phyloP scores from a whole-genome alignment of 2,888 invertebrate species.

The Drosophila koepferae region DNA sequence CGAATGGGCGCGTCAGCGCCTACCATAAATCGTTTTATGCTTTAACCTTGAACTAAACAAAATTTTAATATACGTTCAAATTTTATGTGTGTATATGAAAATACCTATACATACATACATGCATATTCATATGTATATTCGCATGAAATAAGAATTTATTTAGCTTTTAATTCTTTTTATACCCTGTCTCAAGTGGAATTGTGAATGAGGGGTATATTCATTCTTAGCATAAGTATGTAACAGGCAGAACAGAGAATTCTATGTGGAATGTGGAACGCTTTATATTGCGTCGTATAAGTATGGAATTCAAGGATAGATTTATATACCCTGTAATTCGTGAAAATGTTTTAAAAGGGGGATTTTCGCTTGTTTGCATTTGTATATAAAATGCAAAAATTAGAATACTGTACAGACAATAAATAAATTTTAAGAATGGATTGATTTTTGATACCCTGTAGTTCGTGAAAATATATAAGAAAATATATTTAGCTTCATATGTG shows the following conservation, averaged over 20 bases:
- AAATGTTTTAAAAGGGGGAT: no score
- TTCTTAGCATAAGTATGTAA: neutral
- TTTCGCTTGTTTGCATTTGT: neutral
- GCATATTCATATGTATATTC: constrained; percentile 7
- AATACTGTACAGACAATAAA: neutral
- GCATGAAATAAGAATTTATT: constrained; percentile 33
- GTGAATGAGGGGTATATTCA: neutral
- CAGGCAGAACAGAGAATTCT: neutral
- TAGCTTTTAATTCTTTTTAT: neutral
- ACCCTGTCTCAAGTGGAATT: neutral
- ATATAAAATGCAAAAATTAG: neutral
- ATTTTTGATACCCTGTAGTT: neutral
- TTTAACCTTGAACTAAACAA: constrained; percentile 65
- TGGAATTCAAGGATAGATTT: neutral
- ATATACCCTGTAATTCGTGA: neutral
- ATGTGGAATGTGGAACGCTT: no score
- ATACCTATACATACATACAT: neutral
- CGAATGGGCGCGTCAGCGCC: constrained; percentile 21
- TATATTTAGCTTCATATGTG: no score
- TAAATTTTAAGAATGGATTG: neutral
- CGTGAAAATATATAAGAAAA: neutral
- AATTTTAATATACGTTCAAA: constrained; percentile 29
- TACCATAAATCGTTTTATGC: constrained; percentile 52
- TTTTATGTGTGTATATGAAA: neutral
- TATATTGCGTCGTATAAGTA: no score